A percentile compares a stretch with the other conserved stretches of the same genome.
Conservation (phyloP, 2,113 vertebrate genomes). For the Sebastes schlegelii region DNA sequence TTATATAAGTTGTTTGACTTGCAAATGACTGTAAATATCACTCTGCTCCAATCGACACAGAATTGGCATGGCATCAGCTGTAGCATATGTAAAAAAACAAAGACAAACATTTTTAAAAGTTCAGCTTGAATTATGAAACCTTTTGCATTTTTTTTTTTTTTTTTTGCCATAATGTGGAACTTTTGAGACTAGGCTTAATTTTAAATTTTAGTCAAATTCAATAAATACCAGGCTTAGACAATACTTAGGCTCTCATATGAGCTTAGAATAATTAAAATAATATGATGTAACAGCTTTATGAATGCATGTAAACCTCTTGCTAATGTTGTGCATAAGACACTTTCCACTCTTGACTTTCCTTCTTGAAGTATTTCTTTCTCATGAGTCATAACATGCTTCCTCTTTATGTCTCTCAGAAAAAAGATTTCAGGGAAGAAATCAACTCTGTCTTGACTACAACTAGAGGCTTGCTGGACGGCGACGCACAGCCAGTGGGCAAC, state of each 20-base stretch:
- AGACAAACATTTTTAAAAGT: no score
- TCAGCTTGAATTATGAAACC: neutral
- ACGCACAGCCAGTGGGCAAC: slow-evolving; percentile 41
- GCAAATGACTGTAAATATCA: neutral
- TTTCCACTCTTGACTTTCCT: neutral
- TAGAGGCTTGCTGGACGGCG: slow-evolving; percentile 59
- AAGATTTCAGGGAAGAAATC: slow-evolving; percentile 79
- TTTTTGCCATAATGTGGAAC: neutral
- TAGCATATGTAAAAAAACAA: no score
- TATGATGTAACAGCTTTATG: neutral
- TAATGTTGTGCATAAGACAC: neutral
- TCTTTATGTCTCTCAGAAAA: slow-evolving; percentile 69
- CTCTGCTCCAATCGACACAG: no score
- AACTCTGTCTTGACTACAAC: slow-evolving; percentile 64
- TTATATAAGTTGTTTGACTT: neutral
- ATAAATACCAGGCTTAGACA: neutral
- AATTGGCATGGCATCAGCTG: neutral
- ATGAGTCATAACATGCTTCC: neutral
- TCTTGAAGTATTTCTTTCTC: neutral
- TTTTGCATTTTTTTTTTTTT: neutral
- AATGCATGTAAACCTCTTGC: neutral
- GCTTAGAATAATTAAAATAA: neutral
- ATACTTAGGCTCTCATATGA: neutral
- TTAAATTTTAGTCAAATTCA: neutral
- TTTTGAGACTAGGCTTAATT: neutral